Evolutionary conservation across 2,888 invertebrate species (phyloP).

Genomic region (Cyrtodaria siliqua): DNA sequence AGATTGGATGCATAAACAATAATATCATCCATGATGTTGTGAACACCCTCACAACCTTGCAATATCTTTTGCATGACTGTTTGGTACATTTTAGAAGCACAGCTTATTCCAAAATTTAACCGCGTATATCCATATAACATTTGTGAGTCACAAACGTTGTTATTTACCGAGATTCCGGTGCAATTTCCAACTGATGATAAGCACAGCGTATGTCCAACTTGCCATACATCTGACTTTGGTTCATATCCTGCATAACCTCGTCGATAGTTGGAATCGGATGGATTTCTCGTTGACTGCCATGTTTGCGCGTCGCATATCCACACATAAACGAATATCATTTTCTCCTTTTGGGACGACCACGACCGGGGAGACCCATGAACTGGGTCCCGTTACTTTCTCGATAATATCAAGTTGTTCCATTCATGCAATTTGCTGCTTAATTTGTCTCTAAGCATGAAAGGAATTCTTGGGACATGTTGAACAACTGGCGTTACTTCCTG

Average conservation of each 20-base stretch:
- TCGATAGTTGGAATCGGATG: constrained; percentile 61
- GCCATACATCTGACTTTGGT: constrained; percentile 51
- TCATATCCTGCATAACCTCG: constrained; percentile 53
- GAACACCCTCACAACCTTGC: constrained; percentile 43
- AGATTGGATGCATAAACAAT: constrained; percentile 52
- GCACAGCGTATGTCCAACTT: constrained; percentile 56
- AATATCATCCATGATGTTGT: constrained; percentile 53
- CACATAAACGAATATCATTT: constrained; percentile 57
- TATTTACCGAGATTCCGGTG: constrained; percentile 46
- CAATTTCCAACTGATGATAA: constrained; percentile 65
- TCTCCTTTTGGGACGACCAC: constrained; percentile 66
- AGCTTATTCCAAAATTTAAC: constrained; percentile 35
- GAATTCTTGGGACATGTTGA: constrained; percentile 8
- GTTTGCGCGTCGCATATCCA: constrained; percentile 65
- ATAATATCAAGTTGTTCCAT: background rate
- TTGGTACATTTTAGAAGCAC: constrained; percentile 53
- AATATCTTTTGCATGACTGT: constrained; percentile 34
- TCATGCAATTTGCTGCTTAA: constrained; percentile 4
- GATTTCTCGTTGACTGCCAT: constrained; percentile 45
- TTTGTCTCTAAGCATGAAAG: background rate
- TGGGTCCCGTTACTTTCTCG: constrained; percentile 18
- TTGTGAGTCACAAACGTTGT: constrained; percentile 57
- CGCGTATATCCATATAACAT: constrained; percentile 43
- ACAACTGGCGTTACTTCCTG: background rate
- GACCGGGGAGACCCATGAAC: constrained; percentile 69